Percentiles rank a stretch among this genome's conserved stretches.
Evolutionary conservation across 2,797 vertebrate genomes (phyloP).

Genomic region (Enteromius radiatus): DNA sequence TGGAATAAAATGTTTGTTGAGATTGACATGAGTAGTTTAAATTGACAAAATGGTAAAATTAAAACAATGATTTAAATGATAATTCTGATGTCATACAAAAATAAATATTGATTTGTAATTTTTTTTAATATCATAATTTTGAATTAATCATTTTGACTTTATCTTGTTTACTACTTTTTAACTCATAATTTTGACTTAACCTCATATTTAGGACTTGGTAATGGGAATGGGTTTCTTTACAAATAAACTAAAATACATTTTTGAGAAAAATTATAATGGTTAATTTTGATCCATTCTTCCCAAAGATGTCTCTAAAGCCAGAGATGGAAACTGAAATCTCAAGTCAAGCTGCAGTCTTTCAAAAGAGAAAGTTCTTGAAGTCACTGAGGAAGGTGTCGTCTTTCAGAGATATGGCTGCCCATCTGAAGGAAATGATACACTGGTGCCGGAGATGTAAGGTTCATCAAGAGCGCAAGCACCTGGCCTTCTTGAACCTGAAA

Average conservation of each 20-base stretch:
- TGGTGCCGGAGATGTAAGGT: conserved; percentile 70
- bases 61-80: too few relatives aligned
- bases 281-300: neutral
- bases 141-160: neutral
- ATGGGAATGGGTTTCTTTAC: neutral
- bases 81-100: too few relatives aligned
- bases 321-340: conserved; percentile 25
- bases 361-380: conserved; percentile 61
- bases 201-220: neutral
- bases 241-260: neutral
- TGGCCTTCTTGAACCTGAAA: conserved; percentile 71
- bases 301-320: neutral
- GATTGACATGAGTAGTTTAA: too few relatives aligned
- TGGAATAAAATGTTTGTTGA: too few relatives aligned
- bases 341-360: neutral
- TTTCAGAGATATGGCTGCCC: conserved; percentile 63
- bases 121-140: too few relatives aligned
- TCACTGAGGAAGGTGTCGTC: conserved; percentile 56
- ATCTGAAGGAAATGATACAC: conserved; percentile 66
- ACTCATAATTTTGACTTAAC: neutral
- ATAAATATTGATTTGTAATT: too few relatives aligned
- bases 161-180: neutral
- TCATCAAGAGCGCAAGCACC: conserved; percentile 58
- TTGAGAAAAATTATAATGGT: neutral
- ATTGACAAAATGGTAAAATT: too few relatives aligned